Percentiles rank a stretch among this genome's conserved stretches.
These are phyloP conservation scores for Mesocentrotus franciscanus DNA, from an alignment of 53 echinoderm and acorn worm species.

Conservation along the genomic window DNA sequence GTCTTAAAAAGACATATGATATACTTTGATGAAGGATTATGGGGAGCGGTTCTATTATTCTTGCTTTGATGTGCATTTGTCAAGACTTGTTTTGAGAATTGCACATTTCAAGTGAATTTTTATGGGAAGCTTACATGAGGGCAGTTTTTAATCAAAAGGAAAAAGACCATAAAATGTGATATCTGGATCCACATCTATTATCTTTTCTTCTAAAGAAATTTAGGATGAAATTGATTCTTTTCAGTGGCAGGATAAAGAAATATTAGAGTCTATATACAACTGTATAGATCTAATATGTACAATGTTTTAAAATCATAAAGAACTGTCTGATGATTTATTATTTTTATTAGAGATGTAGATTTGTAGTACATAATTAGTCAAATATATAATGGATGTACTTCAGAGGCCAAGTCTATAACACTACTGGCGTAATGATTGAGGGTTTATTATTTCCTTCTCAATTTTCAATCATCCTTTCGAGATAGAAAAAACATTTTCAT, in stretches of 20 bases:
- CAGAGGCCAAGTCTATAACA: background rate
- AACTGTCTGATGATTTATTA: no score
- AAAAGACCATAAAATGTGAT: background rate
- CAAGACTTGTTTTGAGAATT: background rate
- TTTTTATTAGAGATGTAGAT: no score
- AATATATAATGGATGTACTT: no score
- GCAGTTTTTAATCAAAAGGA: background rate
- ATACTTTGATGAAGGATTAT: background rate
- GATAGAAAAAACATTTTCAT: background rate
- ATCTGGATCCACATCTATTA: no score
- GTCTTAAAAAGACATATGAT: background rate
- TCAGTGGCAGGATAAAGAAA: no score
- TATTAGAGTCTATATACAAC: no score
- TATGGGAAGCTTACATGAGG: background rate
- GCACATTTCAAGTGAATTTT: background rate
- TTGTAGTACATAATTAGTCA: no score
- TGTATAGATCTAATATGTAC: no score
- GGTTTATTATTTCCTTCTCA: background rate
- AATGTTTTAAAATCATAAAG: no score
- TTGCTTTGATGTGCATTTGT: background rate
- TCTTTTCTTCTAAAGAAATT: no score
- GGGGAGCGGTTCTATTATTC: background rate
- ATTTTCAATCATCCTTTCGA: background rate
- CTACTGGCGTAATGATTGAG: background rate
- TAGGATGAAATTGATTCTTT: no score